Conservation (phyloP, 1,140 invertebrate genomes). For the Papilio dardanus region DNA sequence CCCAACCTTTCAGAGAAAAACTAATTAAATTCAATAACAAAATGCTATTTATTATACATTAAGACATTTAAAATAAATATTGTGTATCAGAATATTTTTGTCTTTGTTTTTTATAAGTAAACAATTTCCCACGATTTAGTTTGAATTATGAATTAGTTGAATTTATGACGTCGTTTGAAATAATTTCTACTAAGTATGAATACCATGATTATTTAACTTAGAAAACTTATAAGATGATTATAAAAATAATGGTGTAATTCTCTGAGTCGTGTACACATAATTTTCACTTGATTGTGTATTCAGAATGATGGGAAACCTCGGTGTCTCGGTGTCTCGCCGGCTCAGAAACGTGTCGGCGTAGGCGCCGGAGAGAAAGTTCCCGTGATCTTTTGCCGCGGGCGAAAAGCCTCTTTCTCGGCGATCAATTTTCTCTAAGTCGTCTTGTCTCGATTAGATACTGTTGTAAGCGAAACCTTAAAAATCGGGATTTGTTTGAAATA, state of each 20-base stretch:
- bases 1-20: too few relatives aligned
- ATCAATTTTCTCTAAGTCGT: constrained; percentile 27
- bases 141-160: too few relatives aligned
- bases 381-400: constrained; percentile 17
- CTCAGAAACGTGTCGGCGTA: constrained; percentile 29
- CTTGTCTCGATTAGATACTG: neutral
- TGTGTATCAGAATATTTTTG: too few relatives aligned
- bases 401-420: constrained; percentile 30
- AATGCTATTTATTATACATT: too few relatives aligned
- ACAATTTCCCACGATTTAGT: too few relatives aligned
- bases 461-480: neutral
- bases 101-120: too few relatives aligned
- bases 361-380: constrained; percentile 37
- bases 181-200: too few relatives aligned
- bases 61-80: too few relatives aligned
- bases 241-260: neutral
- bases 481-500: neutral
- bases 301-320: constrained; percentile 21
- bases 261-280: neutral
- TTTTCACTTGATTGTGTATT: constrained; percentile 32
- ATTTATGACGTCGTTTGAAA: too few relatives aligned
- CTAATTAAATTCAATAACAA: too few relatives aligned
- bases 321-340: neutral
- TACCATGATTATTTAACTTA: neutral
- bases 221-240: neutral